Percentiles rank a stretch among this genome's conserved stretches.
Evolutionary conservation across 2,888 invertebrate species (phyloP).

Genomic region (Drosophila kuntzei): DNA sequence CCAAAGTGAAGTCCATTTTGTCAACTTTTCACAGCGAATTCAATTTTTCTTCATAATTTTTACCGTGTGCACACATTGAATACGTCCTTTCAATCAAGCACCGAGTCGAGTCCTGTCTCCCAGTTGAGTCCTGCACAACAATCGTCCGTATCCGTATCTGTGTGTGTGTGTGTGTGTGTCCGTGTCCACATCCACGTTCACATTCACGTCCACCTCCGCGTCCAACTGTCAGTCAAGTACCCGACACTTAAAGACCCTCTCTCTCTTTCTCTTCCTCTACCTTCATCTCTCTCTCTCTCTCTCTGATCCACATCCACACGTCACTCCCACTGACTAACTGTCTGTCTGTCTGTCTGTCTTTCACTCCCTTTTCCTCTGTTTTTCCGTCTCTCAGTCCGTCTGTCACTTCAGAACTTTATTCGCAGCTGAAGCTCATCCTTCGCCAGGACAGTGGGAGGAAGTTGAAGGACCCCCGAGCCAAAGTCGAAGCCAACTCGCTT

Average conservation of each 20-base stretch:
- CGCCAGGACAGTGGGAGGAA: constrained; percentile 11
- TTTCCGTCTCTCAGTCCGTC: constrained; percentile 41
- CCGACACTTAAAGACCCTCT: constrained; percentile 58
- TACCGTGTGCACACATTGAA: constrained; percentile 70
- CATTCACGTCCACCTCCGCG: constrained; percentile 44
- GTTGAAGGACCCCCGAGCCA: constrained; percentile 58
- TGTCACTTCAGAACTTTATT: constrained; percentile 72
- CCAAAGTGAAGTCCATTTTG: constrained; percentile 67
- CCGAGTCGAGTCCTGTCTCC: constrained; percentile 24
- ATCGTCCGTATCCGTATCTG: constrained; percentile 35
- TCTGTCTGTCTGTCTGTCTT: constrained; percentile 48
- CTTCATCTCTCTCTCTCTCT: neutral
- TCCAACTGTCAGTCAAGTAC: constrained; percentile 77
- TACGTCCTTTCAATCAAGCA: constrained; percentile 82
- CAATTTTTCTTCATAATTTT: constrained; percentile 74
- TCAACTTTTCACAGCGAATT: constrained; percentile 70
- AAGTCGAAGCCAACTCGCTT: constrained; percentile 79
- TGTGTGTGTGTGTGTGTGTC: constrained; percentile 17
- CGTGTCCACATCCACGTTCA: constrained; percentile 48
- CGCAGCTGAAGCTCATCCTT: constrained; percentile 56
- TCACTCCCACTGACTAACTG: constrained; percentile 65
- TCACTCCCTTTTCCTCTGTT: constrained; percentile 24
- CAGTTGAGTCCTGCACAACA: constrained; percentile 49
- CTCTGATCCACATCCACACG: constrained; percentile 40
- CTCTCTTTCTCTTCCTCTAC: constrained; percentile 2